Evolutionary conservation across 2,797 vertebrate genomes (phyloP).

Genomic region (Syncerus caffer): DNA sequence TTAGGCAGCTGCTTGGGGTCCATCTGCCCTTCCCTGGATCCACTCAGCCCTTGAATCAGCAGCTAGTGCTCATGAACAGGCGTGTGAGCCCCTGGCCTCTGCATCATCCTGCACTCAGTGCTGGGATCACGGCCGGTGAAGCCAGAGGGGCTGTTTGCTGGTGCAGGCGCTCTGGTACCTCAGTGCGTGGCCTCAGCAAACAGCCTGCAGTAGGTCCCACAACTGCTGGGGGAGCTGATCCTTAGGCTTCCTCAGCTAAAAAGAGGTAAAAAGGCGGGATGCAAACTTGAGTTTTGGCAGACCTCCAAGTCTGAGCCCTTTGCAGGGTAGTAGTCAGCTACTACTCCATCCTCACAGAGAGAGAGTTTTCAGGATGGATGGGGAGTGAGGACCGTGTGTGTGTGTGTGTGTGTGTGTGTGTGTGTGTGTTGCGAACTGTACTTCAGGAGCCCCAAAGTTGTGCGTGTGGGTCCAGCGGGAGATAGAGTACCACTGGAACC

Average conservation of each 20-base stretch:
- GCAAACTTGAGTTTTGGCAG: neutral
- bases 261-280: neutral
- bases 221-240: neutral
- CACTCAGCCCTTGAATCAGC: neutral
- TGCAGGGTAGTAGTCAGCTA: neutral
- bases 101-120: no score
- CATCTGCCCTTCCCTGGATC: neutral
- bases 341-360: neutral
- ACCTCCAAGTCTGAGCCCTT: neutral
- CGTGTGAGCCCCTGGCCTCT: neutral
- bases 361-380: neutral
- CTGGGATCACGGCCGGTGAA: neutral
- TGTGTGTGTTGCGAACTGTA: neutral
- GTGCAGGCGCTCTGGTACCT: neutral
- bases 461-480: neutral
- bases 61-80: neutral
- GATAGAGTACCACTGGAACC: neutral
- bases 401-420: neutral
- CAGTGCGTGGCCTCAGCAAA: neutral
- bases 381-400: neutral
- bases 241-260: neutral
- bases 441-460: neutral
- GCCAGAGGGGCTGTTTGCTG: neutral
- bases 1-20: rapidly evolving
- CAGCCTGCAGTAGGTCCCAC: neutral